A percentile compares a stretch with the other conserved stretches of the same genome.
Evolutionary conservation across 92 coral and sea anemone genomes (phyloP).

Genomic region (Palythoa caribaeorum): DNA sequence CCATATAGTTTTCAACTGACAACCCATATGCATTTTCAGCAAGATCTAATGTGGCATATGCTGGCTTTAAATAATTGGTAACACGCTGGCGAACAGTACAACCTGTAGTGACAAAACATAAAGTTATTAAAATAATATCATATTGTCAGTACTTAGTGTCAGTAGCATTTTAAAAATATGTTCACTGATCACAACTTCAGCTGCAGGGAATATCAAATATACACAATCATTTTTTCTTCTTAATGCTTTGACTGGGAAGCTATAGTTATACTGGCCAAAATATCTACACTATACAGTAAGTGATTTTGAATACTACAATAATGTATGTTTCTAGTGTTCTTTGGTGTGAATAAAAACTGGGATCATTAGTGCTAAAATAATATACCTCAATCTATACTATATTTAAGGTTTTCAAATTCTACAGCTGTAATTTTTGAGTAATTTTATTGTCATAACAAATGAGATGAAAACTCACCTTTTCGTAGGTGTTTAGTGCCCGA

Average conservation of each 20-base stretch:
- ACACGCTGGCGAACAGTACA: slow-evolving; percentile 34
- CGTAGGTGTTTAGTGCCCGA: slow-evolving; percentile 28
- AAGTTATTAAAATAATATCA: not conserved
- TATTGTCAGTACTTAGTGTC: not conserved
- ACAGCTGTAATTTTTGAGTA: not conserved
- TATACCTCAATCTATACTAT: slow-evolving; percentile 3
- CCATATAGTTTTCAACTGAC: slow-evolving; percentile 25
- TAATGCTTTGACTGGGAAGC: not conserved
- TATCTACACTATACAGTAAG: not conserved
- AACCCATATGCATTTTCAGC: slow-evolving; percentile 33
- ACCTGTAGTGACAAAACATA: slow-evolving; percentile 8
- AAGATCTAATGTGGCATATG: not conserved
- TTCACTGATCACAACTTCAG: slow-evolving; percentile 6
- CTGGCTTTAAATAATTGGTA: not conserved
- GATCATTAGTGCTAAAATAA: not conserved
- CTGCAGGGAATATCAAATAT: slow-evolving; percentile 2
- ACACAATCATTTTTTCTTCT: slow-evolving; percentile 2
- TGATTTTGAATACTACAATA: not conserved
- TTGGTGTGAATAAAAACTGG: not conserved
- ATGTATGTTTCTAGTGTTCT: not conserved
- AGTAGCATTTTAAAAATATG: not conserved
- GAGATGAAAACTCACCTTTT: slow-evolving; percentile 30
- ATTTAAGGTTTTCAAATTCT: not conserved
- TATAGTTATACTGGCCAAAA: not conserved
- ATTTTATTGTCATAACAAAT: slow-evolving; percentile 5